Evolutionary conservation across 2,113 vertebrate species (phyloP), one percentile per base, ranked within the genome.

Genomic region (Callorhinus ursinus): DNA sequence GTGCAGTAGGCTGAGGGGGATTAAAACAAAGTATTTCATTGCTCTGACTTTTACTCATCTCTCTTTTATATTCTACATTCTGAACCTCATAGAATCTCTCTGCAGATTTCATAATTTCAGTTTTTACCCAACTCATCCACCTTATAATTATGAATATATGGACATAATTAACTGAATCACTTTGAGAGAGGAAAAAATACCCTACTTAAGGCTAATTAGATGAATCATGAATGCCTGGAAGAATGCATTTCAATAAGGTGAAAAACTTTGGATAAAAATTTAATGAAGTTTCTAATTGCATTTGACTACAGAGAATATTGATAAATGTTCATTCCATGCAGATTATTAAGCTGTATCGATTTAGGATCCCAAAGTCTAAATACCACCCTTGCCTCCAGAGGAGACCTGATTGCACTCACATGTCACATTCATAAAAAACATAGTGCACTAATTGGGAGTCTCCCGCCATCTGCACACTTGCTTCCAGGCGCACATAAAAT

Each of bases 401-500:
- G 95, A 97, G 97, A 95, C 97, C 97, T 97, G 98, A 98, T 98
- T 98, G 93, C 97, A 98, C 97, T 98, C 95, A 97, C 91, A 98
- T 97, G 97, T 98, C 98, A 98, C 98, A 98, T 97, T 97, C 97
- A 98, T 98, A 98, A 97, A 98, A 98, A 98, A 96, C 93, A 95
- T 16, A 92, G 82, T 91, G 95, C 97, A 97, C 98, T 99, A 99
- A 99, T 98, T 99, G 98, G 98, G 98, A 98, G 97, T 96, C 98
- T 98, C 98, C 98, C 98, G 95, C 98, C 98, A 98, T 99, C 98
- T 98, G 98, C 98, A 98, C 98, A 98, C 97, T 98, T 97, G 98
- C 98, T 98, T 98, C 98, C 97, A 97, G 98, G 98, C 98, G 91
- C 96, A 98, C 98, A 97, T 98, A 97, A 98, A 99, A 98, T 98